These are phyloP conservation scores for Irena cyanogastra DNA, from an alignment of 2,113 vertebrate genomes.

Conservation along the genomic window DNA sequence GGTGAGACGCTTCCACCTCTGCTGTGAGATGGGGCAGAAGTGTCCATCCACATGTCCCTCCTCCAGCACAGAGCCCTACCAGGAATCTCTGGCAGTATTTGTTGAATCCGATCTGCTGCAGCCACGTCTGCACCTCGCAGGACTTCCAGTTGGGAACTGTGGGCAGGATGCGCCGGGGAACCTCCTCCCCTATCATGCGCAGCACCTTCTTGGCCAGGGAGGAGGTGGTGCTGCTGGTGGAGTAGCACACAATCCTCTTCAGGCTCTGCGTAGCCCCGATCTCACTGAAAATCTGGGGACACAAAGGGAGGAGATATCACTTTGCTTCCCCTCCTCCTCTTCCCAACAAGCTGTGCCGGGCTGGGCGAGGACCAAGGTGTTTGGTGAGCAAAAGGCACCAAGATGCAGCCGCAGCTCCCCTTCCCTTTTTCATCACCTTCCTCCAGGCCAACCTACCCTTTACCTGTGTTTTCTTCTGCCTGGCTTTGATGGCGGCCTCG, in stretches of 20 bases:
- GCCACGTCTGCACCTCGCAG: conserved; percentile 90
- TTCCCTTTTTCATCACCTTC: not conserved
- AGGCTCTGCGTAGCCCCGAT: conserved; percentile 93
- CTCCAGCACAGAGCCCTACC: conserved; percentile 60
- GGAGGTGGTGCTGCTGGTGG: conserved; percentile 84
- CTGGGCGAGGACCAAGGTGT: not conserved
- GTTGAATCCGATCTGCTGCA: conserved; percentile 92
- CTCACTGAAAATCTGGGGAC: conserved; percentile 89
- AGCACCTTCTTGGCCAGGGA: conserved; percentile 86
- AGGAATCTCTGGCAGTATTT: conserved; percentile 83
- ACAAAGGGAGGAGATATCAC: not conserved
- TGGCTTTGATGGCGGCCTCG: conserved; percentile 89
- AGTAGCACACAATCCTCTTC: conserved; percentile 92
- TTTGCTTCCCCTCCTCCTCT: not conserved
- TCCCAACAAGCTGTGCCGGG: rapidly evolving
- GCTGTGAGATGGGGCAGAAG: not conserved
- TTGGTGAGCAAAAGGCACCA: not conserved
- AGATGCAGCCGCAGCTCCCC: not conserved
- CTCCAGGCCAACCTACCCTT: not conserved
- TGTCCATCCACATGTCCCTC: not conserved
- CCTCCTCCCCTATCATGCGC: conserved; percentile 85
- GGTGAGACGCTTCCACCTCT: not conserved
- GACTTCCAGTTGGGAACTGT: conserved; percentile 93
- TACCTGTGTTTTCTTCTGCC: conserved; percentile 95
- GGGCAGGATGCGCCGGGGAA: conserved; percentile 85